Conservation (phyloP, 2,797 vertebrate species). For the Esox masquinongy region DNA sequence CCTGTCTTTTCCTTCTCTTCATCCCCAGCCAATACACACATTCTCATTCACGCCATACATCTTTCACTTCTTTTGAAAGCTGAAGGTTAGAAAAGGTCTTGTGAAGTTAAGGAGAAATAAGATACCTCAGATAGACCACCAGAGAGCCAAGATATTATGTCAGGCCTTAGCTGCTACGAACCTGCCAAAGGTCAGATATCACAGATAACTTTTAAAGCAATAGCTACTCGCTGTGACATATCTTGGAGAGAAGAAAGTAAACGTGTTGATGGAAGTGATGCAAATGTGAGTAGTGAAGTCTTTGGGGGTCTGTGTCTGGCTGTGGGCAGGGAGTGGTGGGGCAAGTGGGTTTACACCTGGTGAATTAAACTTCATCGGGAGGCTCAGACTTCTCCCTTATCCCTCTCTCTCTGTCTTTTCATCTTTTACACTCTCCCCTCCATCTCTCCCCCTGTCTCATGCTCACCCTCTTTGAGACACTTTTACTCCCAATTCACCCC, state of each 20-base stretch:
- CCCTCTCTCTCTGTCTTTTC: no score
- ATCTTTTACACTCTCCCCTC: no score
- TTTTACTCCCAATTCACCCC: neutral
- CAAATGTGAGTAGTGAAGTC: neutral
- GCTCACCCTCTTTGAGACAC: constrained; percentile 11
- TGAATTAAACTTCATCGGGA: constrained; percentile 60
- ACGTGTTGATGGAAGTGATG: neutral
- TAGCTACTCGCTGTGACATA: constrained; percentile 42
- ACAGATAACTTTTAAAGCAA: constrained; percentile 50
- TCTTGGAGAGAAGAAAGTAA: constrained; percentile 28
- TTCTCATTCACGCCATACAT: constrained; percentile 28
- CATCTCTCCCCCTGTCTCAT: constrained; percentile 5
- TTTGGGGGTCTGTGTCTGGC: constrained; percentile 13
- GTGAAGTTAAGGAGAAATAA: constrained; percentile 51
- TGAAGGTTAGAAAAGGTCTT: constrained; percentile 69
- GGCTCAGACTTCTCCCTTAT: constrained; percentile 16
- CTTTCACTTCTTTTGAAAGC: constrained; percentile 55
- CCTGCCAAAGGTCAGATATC: constrained; percentile 71
- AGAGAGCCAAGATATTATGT: constrained; percentile 32
- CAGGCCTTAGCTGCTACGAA: constrained; percentile 48
- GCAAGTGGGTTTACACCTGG: constrained; percentile 33
- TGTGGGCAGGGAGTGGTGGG: neutral
- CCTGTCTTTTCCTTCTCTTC: constrained; percentile 26
- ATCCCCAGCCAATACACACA: constrained; percentile 10
- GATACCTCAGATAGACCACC: constrained; percentile 39